Evolutionary conservation across 2,113 vertebrate species (phyloP).

Genomic region (Sander vitreus): DNA sequence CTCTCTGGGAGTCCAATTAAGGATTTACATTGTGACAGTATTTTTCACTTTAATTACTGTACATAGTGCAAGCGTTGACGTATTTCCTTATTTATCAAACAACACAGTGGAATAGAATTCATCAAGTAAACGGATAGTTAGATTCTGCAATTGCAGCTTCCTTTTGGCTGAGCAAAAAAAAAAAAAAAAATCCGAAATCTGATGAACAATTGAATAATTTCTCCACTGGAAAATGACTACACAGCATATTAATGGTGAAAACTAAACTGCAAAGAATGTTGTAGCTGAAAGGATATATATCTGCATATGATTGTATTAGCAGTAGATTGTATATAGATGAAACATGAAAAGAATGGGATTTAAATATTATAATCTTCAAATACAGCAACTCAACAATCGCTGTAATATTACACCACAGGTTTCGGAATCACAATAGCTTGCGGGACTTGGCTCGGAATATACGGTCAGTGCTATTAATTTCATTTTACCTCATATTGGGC

Average conservation of each 20-base stretch:
- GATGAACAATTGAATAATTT: slow-evolving; percentile 76
- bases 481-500: slow-evolving; percentile 77
- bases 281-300: slow-evolving; percentile 22
- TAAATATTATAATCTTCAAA: slow-evolving; percentile 59
- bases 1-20: slow-evolving; percentile 99
- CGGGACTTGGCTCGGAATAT: slow-evolving; percentile 70
- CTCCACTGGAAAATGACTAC: slow-evolving; percentile 33
- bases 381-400: slow-evolving; percentile 65
- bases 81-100: slow-evolving; percentile 99
- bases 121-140: slow-evolving; percentile 98
- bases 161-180: slow-evolving; percentile 87
- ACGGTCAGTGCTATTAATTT: slow-evolving; percentile 80
- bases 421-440: slow-evolving; percentile 74
- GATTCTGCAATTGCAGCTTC: slow-evolving; percentile 93
- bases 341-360: slow-evolving; percentile 42
- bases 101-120: slow-evolving; percentile 93
- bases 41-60: slow-evolving; percentile 99
- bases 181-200: slow-evolving; percentile 89
- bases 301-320: neutral
- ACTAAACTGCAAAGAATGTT: slow-evolving; percentile 1
- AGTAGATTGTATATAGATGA: slow-evolving; percentile 32
- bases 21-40: slow-evolving; percentile 99
- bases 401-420: slow-evolving; percentile 64
- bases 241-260: slow-evolving; percentile 40
- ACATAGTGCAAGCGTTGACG: slow-evolving; percentile 95